Percentiles rank a stretch among this genome's conserved stretches.
phyloP scores from a whole-genome alignment of 2,797 vertebrate genomes.

The Chrysocyon brachyurus region DNA sequence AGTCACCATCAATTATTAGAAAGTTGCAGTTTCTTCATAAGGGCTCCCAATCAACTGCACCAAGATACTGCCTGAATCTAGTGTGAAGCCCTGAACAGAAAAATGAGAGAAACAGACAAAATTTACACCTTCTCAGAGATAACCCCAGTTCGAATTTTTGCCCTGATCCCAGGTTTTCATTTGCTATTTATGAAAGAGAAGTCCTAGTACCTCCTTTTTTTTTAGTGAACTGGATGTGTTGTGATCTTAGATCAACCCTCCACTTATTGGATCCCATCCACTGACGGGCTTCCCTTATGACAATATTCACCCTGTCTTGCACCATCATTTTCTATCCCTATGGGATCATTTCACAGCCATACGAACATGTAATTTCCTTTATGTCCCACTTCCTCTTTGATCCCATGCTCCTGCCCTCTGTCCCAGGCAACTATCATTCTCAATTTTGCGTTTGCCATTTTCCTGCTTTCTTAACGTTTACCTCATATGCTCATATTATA shows the following conservation, averaged over 20 bases:
- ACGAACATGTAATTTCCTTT: not conserved
- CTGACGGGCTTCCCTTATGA: not conserved
- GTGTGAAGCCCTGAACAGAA: not conserved
- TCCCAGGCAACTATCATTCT: not conserved
- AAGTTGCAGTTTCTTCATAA: not conserved
- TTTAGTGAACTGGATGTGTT: not conserved
- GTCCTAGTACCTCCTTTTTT: not conserved
- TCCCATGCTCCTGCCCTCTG: not conserved
- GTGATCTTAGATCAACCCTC: not conserved
- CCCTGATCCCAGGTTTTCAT: not conserved
- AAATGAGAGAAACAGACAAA: not conserved
- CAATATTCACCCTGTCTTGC: not conserved
- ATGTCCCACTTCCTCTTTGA: not conserved
- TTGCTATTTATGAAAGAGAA: not conserved
- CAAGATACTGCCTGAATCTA: not conserved
- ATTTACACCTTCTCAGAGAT: not conserved
- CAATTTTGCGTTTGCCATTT: not conserved
- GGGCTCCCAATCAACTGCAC: not conserved
- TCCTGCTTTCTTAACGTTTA: constrained; percentile 17
- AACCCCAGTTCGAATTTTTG: not conserved
- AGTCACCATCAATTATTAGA: not conserved
- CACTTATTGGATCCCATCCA: not conserved
- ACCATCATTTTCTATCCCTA: not conserved
- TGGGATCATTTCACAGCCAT: not conserved
- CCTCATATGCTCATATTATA: not conserved